A percentile compares a stretch with the other conserved stretches of the same genome.
These are phyloP conservation scores for Hylaea fasciaria DNA, from an alignment of 2,888 invertebrate species.

Conservation along the genomic window DNA sequence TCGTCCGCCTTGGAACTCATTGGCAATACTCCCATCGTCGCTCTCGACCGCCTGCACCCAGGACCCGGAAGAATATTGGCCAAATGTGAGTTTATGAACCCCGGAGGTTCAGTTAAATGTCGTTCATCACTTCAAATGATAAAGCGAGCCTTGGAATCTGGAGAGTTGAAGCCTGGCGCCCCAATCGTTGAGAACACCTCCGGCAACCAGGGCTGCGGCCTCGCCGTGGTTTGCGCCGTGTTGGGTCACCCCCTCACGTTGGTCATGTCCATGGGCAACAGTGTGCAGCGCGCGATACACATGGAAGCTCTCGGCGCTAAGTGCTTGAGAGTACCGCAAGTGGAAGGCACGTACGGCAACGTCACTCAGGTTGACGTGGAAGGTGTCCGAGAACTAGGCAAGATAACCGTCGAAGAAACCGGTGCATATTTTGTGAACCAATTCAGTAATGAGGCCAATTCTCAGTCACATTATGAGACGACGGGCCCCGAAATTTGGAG, in stretches of 20 bases:
- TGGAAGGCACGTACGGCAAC: slow-evolving; percentile 76
- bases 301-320: slow-evolving; percentile 79
- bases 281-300: slow-evolving; percentile 74
- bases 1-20: slow-evolving; percentile 76
- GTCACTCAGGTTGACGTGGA: slow-evolving; percentile 74
- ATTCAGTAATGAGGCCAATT: slow-evolving; percentile 68
- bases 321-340: slow-evolving; percentile 74
- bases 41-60: slow-evolving; percentile 70
- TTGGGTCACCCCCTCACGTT: slow-evolving; percentile 73
- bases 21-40: slow-evolving; percentile 77
- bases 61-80: slow-evolving; percentile 76
- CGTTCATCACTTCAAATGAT: slow-evolving; percentile 77
- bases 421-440: slow-evolving; percentile 76
- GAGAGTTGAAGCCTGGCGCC: slow-evolving; percentile 65
- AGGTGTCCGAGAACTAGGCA: slow-evolving; percentile 66
- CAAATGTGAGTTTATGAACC: slow-evolving; percentile 81
- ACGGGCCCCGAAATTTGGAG: slow-evolving; percentile 81
- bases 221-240: slow-evolving; percentile 78
- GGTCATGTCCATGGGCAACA: slow-evolving; percentile 78
- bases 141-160: slow-evolving; percentile 59
- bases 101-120: slow-evolving; percentile 77
- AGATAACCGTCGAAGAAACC: slow-evolving; percentile 62
- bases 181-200: slow-evolving; percentile 76
- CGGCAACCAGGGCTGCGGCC: slow-evolving; percentile 78
- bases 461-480: slow-evolving; percentile 67